Conservation (phyloP, 2,888 invertebrate species). For the Colostygia pectinataria region DNA sequence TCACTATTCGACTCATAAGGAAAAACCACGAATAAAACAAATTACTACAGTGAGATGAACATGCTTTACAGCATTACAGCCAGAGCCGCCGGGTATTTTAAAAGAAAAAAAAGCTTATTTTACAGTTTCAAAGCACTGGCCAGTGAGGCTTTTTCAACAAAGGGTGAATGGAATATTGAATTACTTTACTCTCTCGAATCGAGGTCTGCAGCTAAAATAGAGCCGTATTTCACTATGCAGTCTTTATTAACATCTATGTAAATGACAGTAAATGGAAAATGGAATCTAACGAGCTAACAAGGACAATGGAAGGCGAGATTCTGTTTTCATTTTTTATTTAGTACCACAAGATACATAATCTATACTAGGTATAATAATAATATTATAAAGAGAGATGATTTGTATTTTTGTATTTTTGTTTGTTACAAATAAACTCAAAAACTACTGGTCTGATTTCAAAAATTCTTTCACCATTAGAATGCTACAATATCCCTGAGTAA, state of each 20-base stretch:
- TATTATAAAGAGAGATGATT: too few relatives aligned
- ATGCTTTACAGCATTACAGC: too few relatives aligned
- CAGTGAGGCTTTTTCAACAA: conserved; percentile 12
- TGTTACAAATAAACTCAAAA: too few relatives aligned
- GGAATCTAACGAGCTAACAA: not conserved
- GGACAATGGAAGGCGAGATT: not conserved
- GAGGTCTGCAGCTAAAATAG: conserved; percentile 11
- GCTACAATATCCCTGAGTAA: too few relatives aligned
- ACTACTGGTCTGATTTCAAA: too few relatives aligned
- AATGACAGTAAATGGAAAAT: not conserved
- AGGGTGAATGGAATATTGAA: conserved; percentile 18
- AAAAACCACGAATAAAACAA: too few relatives aligned
- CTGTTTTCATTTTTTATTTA: not conserved
- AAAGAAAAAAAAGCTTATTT: not conserved
- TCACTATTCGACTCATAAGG: too few relatives aligned
- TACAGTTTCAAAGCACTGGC: conserved; percentile 5
- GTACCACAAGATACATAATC: too few relatives aligned
- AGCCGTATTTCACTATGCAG: conserved; percentile 1
- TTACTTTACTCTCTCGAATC: conserved; percentile 12
- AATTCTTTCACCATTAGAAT: too few relatives aligned
- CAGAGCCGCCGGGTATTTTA: not conserved
- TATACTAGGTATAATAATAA: too few relatives aligned
- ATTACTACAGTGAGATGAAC: too few relatives aligned
- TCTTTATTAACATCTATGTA: not conserved
- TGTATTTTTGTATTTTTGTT: too few relatives aligned